Evolutionary conservation across 1,140 invertebrate genomes (phyloP).

Genomic region (Steinernema feltiae): DNA sequence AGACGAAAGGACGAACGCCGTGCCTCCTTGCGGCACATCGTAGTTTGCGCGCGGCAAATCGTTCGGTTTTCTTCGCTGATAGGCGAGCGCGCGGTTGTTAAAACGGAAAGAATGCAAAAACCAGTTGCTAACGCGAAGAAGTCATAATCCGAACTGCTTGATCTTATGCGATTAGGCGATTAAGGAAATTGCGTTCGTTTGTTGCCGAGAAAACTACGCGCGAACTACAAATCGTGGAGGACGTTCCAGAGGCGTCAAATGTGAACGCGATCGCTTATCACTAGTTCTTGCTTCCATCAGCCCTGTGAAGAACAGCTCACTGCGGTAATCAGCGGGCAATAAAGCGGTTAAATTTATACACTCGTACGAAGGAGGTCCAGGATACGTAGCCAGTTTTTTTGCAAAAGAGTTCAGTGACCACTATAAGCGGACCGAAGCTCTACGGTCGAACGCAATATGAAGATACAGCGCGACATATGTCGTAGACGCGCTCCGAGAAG

Average conservation of each 20-base stretch:
- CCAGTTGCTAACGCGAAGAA: background rate
- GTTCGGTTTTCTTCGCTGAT: background rate
- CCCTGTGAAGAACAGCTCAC: no score
- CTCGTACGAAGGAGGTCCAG: no score
- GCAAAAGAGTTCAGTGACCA: no score
- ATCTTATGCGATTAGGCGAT: slow-evolving; percentile 9
- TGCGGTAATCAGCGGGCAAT: no score
- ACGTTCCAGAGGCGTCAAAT: background rate
- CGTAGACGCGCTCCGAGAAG: background rate
- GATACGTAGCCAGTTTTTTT: no score
- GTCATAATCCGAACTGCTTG: background rate
- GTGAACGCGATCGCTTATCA: background rate
- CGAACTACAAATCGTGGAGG: no score
- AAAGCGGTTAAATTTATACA: no score
- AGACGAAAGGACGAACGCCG: background rate
- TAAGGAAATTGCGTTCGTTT: background rate
- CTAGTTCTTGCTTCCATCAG: background rate
- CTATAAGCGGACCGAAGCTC: no score
- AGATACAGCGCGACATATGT: slow-evolving; percentile 8
- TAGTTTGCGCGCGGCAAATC: background rate
- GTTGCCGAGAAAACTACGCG: background rate
- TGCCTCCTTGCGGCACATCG: background rate
- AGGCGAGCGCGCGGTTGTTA: background rate
- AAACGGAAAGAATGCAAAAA: background rate
- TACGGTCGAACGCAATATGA: slow-evolving; percentile 1